Base-by-base conservation (phyloP, 2,888 invertebrate genomes). In the Prosopocoilus inquinatus region DNA sequence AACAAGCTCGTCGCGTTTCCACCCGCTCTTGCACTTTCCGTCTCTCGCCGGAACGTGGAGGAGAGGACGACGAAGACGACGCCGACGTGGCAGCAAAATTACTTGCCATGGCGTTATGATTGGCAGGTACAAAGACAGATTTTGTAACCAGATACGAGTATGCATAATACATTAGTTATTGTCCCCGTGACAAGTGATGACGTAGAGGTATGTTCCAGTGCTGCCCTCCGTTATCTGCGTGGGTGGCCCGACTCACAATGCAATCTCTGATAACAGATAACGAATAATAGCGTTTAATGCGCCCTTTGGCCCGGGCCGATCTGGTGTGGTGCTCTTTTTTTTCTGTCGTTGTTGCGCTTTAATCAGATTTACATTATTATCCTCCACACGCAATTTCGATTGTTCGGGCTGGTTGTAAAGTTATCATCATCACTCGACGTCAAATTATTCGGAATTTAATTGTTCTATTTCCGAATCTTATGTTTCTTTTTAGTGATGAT, bases 161-260 rank as follows among this genome's bases (percentile, higher is more conserved):
- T 73, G 69, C 70, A 73, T 73, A 71, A 73, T 70, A 66, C 69
- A 73, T 71, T 67, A 70, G 67, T 69, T 70, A 71, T 71, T 72
- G 70, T 71, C 64, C 52, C 55, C 63, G 65, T 70, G 72, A 71
- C 71, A 72, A 72, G 71, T 71, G 73, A 69, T 71, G 73, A 73
- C 72, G 70, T 66, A 63, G 63, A 65, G 66, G 66, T 68, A 70
- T 71, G 71, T 68, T 67, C 60, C 61, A 57, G 57, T 59, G 56
- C 58, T 55, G 56, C 60, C 61, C 64, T 61, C 63, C 62, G 64
- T 61, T 53, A 59, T 59, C 61, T 47, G 57, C 57, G 64, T 65
- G 66, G 67, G 67, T 66, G 67, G 67, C 59, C 67, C 44, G 53
- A 36, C 46, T 51, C 44, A 56, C 56, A 56, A 56, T 52, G 38